These are phyloP conservation scores for Malurus alboscapulatus DNA, from an alignment of 2,113 vertebrate species.

Conservation along the genomic window DNA sequence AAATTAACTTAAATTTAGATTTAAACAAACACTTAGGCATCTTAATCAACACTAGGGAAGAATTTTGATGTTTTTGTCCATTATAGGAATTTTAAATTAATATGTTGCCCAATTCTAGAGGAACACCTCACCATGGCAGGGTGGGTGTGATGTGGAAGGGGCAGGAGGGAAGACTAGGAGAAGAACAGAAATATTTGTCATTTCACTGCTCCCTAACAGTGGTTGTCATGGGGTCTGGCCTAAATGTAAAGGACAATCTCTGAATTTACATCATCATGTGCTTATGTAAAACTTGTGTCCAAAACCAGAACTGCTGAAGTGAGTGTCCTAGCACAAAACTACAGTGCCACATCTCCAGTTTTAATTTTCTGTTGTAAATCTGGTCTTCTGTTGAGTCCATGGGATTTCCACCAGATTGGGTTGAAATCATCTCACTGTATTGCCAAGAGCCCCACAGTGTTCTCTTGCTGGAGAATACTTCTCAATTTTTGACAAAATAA, in stretches of 20 bases:
- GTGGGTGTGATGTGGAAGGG: fast-evolving
- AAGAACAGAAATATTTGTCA: not conserved
- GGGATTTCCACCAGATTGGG: not conserved
- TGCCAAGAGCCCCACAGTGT: not conserved
- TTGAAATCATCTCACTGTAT: not conserved
- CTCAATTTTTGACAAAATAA: not conserved
- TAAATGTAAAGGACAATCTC: not conserved
- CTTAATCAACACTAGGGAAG: not conserved
- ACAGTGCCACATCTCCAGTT: fast-evolving
- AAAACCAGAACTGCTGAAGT: not conserved
- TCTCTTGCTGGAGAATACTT: not conserved
- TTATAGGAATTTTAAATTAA: not conserved
- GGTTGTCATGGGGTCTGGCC: not conserved
- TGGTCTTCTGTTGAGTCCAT: fast-evolving
- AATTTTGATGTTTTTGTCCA: not conserved
- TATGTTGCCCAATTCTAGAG: not conserved
- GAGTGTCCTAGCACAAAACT: not conserved
- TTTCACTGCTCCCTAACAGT: not conserved
- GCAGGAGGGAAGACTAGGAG: not conserved
- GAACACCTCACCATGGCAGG: not conserved
- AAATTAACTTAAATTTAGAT: not conserved
- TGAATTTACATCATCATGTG: not conserved
- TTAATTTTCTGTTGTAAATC: not conserved
- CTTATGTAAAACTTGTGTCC: not conserved
- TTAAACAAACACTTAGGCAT: not conserved